Conservation (phyloP, 2,888 invertebrate genomes). For the Mantis religiosa region DNA sequence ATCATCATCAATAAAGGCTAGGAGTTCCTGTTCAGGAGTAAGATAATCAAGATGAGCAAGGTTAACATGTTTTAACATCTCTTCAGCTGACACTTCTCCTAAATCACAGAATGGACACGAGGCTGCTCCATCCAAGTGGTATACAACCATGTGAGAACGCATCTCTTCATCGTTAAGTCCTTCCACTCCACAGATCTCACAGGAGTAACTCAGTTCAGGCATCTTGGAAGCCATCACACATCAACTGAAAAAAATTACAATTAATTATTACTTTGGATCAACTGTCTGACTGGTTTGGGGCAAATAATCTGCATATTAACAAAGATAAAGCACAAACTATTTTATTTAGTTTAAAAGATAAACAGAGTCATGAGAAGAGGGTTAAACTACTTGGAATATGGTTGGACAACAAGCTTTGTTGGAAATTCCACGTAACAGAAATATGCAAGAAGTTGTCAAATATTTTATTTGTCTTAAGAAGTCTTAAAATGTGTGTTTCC, state of each 20-base stretch:
- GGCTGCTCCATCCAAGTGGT: constrained; percentile 72
- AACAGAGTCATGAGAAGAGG: too few relatives aligned
- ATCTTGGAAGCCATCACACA: constrained; percentile 50
- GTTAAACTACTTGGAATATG: too few relatives aligned
- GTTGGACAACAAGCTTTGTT: too few relatives aligned
- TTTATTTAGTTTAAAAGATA: too few relatives aligned
- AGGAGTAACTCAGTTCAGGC: constrained; percentile 60
- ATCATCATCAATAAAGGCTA: constrained; percentile 72
- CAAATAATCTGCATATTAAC: too few relatives aligned
- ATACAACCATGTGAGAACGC: constrained; percentile 71
- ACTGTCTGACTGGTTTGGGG: too few relatives aligned
- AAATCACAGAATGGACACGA: constrained; percentile 81
- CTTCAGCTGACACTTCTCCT: constrained; percentile 61
- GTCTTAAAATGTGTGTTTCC: too few relatives aligned
- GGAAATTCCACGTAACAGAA: too few relatives aligned
- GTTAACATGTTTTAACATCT: constrained; percentile 75
- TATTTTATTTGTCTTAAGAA: too few relatives aligned
- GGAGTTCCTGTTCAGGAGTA: constrained; percentile 72
- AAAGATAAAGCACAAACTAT: too few relatives aligned
- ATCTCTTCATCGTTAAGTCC: constrained; percentile 75
- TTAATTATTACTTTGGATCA: too few relatives aligned
- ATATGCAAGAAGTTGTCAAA: too few relatives aligned
- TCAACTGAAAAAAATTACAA: neutral
- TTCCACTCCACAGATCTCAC: constrained; percentile 82
- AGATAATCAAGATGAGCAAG: constrained; percentile 79